Percentiles rank a stretch among this genome's conserved stretches.
Evolutionary conservation across 2,888 invertebrate species (phyloP).

Genomic region (Clunio marinus): DNA sequence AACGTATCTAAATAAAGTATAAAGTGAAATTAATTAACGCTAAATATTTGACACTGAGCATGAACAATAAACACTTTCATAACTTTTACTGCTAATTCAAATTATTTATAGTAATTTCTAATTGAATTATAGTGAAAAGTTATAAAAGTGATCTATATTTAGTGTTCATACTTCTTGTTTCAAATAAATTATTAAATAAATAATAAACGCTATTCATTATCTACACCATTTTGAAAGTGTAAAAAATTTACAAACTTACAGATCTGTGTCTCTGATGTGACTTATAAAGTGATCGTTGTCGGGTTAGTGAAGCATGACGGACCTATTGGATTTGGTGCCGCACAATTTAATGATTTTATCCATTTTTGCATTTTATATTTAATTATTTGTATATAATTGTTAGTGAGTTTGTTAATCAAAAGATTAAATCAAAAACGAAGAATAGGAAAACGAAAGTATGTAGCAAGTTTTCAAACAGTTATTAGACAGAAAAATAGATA

Average conservation of each 20-base stretch:
- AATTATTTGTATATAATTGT: slow-evolving; percentile 40
- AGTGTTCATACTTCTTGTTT: too few species aligned
- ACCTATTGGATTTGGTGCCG: slow-evolving; percentile 52
- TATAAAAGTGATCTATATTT: too few species aligned
- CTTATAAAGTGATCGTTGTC: slow-evolving; percentile 62
- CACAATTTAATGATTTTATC: slow-evolving; percentile 41
- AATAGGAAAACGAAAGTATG: not conserved
- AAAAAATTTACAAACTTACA: slow-evolving; percentile 54
- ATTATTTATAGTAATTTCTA: too few species aligned
- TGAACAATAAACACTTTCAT: too few species aligned
- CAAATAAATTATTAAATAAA: too few species aligned
- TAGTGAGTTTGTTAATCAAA: slow-evolving; percentile 12
- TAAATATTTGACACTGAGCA: too few species aligned
- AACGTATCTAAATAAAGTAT: too few species aligned
- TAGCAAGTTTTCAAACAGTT: slow-evolving; percentile 1
- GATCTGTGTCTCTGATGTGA: slow-evolving; percentile 66
- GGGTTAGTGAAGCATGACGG: slow-evolving; percentile 68
- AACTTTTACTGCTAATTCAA: too few species aligned
- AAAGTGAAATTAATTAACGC: too few species aligned
- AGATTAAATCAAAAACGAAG: not conserved
- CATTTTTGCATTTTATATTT: slow-evolving; percentile 48
- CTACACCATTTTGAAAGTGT: not conserved
- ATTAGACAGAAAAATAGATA: slow-evolving; percentile 5
- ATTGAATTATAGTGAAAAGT: too few species aligned
- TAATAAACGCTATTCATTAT: too few species aligned